Conservation (phyloP, 2,888 invertebrate species). For the Chrysolina americana region DNA sequence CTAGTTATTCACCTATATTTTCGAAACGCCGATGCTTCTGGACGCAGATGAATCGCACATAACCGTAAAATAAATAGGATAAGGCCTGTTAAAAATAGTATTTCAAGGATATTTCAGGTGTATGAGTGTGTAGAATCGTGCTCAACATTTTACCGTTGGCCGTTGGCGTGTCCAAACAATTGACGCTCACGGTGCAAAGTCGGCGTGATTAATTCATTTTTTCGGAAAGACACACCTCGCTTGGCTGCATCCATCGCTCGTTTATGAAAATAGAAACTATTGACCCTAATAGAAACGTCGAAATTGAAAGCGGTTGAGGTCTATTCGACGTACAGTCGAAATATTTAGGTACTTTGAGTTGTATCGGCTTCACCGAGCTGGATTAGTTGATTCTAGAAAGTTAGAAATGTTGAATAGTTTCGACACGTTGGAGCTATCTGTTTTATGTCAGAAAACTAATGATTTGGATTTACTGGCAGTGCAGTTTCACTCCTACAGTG, state of each 20-base stretch:
- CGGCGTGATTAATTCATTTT: slow-evolving; percentile 7
- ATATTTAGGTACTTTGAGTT: neutral
- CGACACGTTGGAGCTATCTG: no score
- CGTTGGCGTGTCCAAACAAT: slow-evolving; percentile 17
- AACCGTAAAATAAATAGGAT: slow-evolving; percentile 52
- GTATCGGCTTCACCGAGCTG: no score
- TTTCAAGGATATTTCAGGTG: slow-evolving; percentile 60
- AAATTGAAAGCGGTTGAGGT: neutral
- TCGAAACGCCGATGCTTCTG: slow-evolving; percentile 29
- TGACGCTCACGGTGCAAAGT: slow-evolving; percentile 20
- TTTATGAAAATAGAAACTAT: slow-evolving; percentile 13
- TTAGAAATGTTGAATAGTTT: no score
- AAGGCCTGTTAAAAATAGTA: slow-evolving; percentile 61
- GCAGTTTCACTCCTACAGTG: no score
- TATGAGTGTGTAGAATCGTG: slow-evolving; percentile 28
- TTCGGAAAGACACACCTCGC: slow-evolving; percentile 11
- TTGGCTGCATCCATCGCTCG: neutral
- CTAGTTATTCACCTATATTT: neutral
- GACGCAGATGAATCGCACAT: slow-evolving; percentile 50
- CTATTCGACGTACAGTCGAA: neutral
- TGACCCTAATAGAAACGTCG: neutral
- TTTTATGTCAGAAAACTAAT: no score
- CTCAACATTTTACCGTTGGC: slow-evolving; percentile 7
- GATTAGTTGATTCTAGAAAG: no score
- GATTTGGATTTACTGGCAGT: no score